Conservation (phyloP, 2,113 vertebrate genomes). For the Rafetus swinhoei region DNA sequence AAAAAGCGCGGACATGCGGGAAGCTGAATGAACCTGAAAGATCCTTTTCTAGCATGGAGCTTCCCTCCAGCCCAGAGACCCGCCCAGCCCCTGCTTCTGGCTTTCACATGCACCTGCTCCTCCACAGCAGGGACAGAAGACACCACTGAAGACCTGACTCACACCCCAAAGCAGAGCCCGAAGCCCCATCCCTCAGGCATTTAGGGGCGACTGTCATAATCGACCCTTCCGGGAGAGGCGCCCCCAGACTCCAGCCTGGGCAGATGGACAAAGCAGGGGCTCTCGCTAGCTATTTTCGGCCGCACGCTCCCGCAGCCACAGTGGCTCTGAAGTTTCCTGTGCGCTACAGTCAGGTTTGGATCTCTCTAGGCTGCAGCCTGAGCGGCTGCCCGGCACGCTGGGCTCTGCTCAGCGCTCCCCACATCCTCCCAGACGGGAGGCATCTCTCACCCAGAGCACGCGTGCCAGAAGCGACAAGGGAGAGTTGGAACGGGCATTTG, state of each 20-base stretch:
- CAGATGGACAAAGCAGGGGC: not conserved
- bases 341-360: not conserved
- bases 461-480: not conserved
- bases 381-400: not conserved
- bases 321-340: not conserved
- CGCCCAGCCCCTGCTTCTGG: too few relatives aligned
- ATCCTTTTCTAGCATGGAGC: not conserved
- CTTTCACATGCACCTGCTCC: too few relatives aligned
- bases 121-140: too few relatives aligned
- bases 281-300: not conserved
- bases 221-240: not conserved
- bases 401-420: not conserved
- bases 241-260: not conserved
- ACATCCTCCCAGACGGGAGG: not conserved
- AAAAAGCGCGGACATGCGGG: not conserved
- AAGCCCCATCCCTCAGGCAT: not conserved
- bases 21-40: not conserved
- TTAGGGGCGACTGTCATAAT: not conserved
- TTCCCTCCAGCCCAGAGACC: too few relatives aligned
- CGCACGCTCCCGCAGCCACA: not conserved
- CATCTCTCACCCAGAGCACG: not conserved
- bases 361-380: not conserved
- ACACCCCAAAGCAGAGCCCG: not conserved
- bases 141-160: not conserved
- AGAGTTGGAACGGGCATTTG: not conserved